Base-by-base conservation (phyloP, 2,888 invertebrate genomes). In the Archips xylosteana region DNA sequence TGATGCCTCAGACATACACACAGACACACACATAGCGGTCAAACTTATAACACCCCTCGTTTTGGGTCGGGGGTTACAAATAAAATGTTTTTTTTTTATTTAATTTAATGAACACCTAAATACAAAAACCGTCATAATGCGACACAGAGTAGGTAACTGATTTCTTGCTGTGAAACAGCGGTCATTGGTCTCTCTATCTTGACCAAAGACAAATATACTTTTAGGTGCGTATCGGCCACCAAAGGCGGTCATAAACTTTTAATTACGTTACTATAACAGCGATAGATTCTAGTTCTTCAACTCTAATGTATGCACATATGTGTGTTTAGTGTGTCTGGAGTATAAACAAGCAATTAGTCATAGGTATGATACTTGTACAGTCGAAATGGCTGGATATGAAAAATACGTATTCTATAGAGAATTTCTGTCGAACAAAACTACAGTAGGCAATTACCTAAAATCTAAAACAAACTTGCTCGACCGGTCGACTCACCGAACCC, bases 401-500 rank as follows among this genome's bases (percentile, higher is more conserved):
- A 54, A 54, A 15, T 23, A 2, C 49, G 10, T 54, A 45, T 45
- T 45, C 10, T 45, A 9, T 45, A 3, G 10, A 45, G 39, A n/a
- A 45, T 47, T n/a, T 49, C n/a, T n/a, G 2, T 49, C n/a, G 39
- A 45, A 69, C 59, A 23, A 64, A 64, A 36, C 49, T 42, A 59
- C 59, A n/a, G 45, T 61, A n/a, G n/a, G 15, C 32, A 57, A 6
- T 6, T 57, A 54, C 59, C 23, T 49, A 49, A 13, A n/a, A n/a
- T n/a, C n/a, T 49, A n/a, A 49, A 12, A 68, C 51, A 51, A 73
- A 73, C 64, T 68, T 73, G 47, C 57, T 63, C 47, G 68, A 59
- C 39, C 57, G 47, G 47, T 66, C 72, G 2, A 32, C 51, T 5
- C n/a, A 15, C 51, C 45, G 47, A 59, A 63, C 47, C 42, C 60